Conservation (phyloP, 1,140 invertebrate species). For the Lepidurus couesii region DNA sequence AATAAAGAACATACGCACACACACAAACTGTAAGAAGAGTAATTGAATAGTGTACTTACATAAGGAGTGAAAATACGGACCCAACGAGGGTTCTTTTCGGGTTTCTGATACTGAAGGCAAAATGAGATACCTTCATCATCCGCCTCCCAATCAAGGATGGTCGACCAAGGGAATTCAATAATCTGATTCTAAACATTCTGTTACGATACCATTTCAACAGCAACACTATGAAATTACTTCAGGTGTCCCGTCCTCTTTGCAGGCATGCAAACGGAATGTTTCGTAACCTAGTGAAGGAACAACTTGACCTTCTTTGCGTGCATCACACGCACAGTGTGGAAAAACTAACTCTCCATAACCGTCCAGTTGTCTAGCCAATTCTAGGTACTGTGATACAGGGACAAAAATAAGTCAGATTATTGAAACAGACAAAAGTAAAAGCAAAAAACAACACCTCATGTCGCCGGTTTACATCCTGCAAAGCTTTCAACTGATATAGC, state of each 20-base stretch:
- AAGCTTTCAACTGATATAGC: conserved; percentile 88
- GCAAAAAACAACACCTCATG: conserved; percentile 55
- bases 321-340: conserved; percentile 92
- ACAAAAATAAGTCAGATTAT: conserved; percentile 22
- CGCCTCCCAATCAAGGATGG: conserved; percentile 73
- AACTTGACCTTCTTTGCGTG: conserved; percentile 84
- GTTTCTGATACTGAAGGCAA: conserved; percentile 76
- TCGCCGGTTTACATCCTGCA: conserved; percentile 82
- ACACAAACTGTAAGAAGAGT: not conserved
- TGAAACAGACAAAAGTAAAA: not conserved
- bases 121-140: conserved; percentile 88
- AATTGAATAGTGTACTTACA: conserved; percentile 50
- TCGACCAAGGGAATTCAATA: conserved; percentile 76
- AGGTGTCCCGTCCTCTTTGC: conserved; percentile 73
- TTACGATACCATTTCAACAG: not conserved
- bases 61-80: conserved; percentile 87
- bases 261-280: conserved; percentile 78
- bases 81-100: conserved; percentile 73
- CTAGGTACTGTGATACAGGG: conserved; percentile 62
- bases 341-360: conserved; percentile 90
- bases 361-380: conserved; percentile 72
- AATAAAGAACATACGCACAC: conserved; percentile 14
- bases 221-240: conserved; percentile 53
- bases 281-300: conserved; percentile 66
- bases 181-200: conserved; percentile 56